A percentile compares a stretch with the other conserved stretches of the same genome.
Evolutionary conservation across 2,888 invertebrate genomes (phyloP).

Genomic region (Drosophila mettleri): DNA sequence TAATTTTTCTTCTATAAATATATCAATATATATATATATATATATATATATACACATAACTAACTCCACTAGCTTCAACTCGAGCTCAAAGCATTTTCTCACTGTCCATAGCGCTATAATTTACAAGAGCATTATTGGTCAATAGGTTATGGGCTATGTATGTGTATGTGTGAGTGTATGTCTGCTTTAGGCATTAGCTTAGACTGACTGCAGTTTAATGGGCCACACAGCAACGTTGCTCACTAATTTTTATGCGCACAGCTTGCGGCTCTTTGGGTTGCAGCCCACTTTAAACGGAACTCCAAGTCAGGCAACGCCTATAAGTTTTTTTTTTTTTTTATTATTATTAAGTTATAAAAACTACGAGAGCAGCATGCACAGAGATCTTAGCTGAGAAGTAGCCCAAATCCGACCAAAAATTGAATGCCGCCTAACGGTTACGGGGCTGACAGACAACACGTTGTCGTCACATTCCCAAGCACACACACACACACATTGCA

Average conservation of each 20-base stretch:
- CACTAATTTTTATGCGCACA: conserved; percentile 69
- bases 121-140: conserved; percentile 51
- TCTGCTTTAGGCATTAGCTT: conserved; percentile 51
- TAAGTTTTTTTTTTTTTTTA: conserved; percentile 30
- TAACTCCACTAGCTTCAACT: background rate
- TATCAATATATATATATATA: background rate
- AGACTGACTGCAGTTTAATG: conserved; percentile 65
- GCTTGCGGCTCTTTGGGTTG: conserved; percentile 44
- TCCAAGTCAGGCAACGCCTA: conserved; percentile 54
- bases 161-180: conserved; percentile 18
- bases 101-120: conserved; percentile 44
- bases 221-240: conserved; percentile 57
- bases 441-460: conserved; percentile 32
- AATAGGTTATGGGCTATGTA: conserved; percentile 50
- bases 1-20: background rate
- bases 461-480: conserved; percentile 57
- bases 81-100: conserved; percentile 12
- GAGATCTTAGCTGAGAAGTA: conserved; percentile 36
- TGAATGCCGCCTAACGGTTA: conserved; percentile 67
- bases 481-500: conserved; percentile 63
- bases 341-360: conserved; percentile 76
- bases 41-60: background rate
- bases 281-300: conserved; percentile 76
- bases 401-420: conserved; percentile 42
- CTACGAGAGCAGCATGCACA: conserved; percentile 18